Base-by-base conservation (phyloP, 1,140 invertebrate species). In the Fopius arisanus region DNA sequence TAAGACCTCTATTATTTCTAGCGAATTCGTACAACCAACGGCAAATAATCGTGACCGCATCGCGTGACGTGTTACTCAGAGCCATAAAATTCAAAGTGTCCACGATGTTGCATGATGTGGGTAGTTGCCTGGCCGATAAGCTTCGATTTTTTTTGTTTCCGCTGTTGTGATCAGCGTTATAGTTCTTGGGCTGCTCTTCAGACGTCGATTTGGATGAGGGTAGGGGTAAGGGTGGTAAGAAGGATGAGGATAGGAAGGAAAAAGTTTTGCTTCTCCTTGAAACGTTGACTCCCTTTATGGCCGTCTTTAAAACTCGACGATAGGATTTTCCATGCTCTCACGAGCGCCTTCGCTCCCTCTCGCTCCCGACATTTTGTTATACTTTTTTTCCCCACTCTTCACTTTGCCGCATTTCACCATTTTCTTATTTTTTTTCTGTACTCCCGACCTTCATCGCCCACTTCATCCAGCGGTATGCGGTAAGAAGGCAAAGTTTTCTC, bases 251-350 rank as follows among this genome's bases (percentile, higher is more conserved):
- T 33, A 54, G 28, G 65, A 71, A 41, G 43, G 40, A 43, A 59
- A 73, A 73, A 72, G 29, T 67, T 73, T 70, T 70, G 26, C 48
- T 70, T 62, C 21, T 26, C 31, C 21, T 63, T 12, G 21, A 67
- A 72, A 72, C 62, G 70, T 67, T 72, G 37, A 72, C 62, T 72
- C 62, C 37, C 65, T 72, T 72, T 73, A 73, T 54, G 31, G 63
- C 71, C 3, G 63, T 73, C 71, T 73, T 73, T 66, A 67, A 66
- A 73, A 73, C 43, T 73, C 63, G 5, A 16, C 59, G 70, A 66
- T 65, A 59, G 41, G 63, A 67, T 73, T 72, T 67, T 59, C 41
- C 26, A 6, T 67, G 37, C 23, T 73, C 54, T 43, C 21, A 40
- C 37, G 23, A 67, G 14, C 51, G 40, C 51, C 23, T 63, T n/a